Percentiles rank a stretch among this genome's conserved stretches.
These are phyloP conservation scores for Novumbra hubbsi DNA, from an alignment of 2,797 vertebrate species.

Conservation along the genomic window DNA sequence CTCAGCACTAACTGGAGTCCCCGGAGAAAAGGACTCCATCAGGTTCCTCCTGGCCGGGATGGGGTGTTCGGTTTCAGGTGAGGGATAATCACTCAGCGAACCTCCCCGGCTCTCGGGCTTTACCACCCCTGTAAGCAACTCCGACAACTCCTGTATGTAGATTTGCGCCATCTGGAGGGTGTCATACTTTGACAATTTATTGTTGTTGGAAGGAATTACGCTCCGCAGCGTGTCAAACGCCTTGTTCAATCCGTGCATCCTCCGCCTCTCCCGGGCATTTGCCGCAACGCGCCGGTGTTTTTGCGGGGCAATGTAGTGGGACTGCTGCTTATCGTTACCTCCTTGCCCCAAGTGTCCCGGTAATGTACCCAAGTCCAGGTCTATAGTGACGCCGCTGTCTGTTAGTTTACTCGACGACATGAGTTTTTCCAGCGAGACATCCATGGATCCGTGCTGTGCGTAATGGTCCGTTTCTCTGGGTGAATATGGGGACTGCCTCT, in stretches of 20 bases:
- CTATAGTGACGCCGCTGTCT: constrained; percentile 27
- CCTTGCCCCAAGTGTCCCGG: constrained; percentile 33
- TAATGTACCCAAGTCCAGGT: constrained; percentile 23
- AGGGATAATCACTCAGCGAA: constrained; percentile 24
- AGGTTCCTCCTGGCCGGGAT: not conserved
- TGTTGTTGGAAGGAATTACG: constrained; percentile 82
- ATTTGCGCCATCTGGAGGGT: constrained; percentile 85
- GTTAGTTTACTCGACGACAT: constrained; percentile 42
- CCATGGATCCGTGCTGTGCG: constrained; percentile 40
- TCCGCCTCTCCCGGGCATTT: constrained; percentile 78
- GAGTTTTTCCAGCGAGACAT: constrained; percentile 51
- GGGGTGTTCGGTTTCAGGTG: constrained; percentile 32
- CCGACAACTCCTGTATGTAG: constrained; percentile 81
- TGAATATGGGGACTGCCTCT: constrained; percentile 21
- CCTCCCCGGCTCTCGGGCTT: constrained; percentile 55
- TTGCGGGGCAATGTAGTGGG: constrained; percentile 59
- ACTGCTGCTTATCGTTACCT: not conserved
- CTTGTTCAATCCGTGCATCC: constrained; percentile 83
- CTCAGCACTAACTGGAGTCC: constrained; percentile 20
- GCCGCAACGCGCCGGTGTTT: constrained; percentile 78
- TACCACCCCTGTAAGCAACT: constrained; percentile 72
- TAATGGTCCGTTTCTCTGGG: constrained; percentile 43
- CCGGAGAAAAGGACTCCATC: constrained; percentile 50
- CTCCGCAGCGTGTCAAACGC: constrained; percentile 81
- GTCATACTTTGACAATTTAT: constrained; percentile 82